Evolutionary conservation across 2,888 invertebrate genomes (phyloP), one percentile per base, ranked within the genome.

Genomic region (Mactromeris polynyma): DNA sequence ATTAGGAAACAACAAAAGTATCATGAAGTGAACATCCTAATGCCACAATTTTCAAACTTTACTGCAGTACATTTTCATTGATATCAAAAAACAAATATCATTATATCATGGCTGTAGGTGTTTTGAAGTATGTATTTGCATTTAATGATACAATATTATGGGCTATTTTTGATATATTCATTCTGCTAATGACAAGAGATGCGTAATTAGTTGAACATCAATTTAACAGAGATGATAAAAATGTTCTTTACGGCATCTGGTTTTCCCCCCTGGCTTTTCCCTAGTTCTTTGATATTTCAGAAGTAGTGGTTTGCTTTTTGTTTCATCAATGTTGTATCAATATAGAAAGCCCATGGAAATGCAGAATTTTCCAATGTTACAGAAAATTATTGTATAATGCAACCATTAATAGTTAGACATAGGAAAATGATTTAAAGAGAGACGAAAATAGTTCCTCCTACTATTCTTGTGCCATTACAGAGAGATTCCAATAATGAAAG

Each of bases 401-500:
- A 64, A 1, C 58, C 58, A 64, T 64, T 64, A 64, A 64, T 64
- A 26, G 26, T 64, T 64, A 11, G 11, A 64, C 58, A 26, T 6
- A 26, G 58, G 26, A 46, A 83, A 83, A 83, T 83, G 46, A 83
- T 73, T 33, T 33, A 83, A 84, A 14, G 78, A 54, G 26, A 9
- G 84, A 77, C 73, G 9, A n/a, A 78, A 84, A 84, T 84, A 84
- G 84, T 21, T 36, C 84, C 84, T 78, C 84, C 84, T 78, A 84
- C 84, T 33, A 84, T 33, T 84, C 42, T 78, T 17, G 9, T 9
- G 19, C 46, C 11, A 31, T 81, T 46, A 81, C 33, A 9, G 11
- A 33, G 9, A 73, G 36, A 33, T 73, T 73, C 73, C 73, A 73
- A 73, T 73, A 73, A 73, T 73, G 73, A 33, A 73, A 36, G 73